Base-by-base conservation (phyloP, 2,888 invertebrate genomes). In the Habroteleia sp. region DNA sequence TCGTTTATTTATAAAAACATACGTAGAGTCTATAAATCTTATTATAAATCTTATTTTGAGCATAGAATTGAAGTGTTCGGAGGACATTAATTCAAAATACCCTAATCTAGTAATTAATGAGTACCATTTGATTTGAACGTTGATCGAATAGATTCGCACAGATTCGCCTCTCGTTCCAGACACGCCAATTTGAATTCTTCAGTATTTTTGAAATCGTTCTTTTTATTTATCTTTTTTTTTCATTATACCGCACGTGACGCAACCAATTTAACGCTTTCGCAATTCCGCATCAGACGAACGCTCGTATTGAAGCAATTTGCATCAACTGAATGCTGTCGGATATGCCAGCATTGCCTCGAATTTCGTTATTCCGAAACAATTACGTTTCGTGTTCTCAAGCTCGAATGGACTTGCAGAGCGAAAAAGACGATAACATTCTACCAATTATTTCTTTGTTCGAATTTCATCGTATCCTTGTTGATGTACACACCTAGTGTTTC, bases 331-430 rank as follows among this genome's bases (percentile, higher is more conserved):
- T 54, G 60, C 74, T 72, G 72, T 60, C 63, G 72, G 69, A 44
- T 65, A 65, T 56, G 56, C 52, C 50, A 13, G 50, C 66, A 31
- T 56, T 66, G 69, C 65, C 68, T 77, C 74, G 72, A 71, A 77
- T 77, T 74, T 72, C 72, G 77, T 65, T 77, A 75, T 69, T 56
- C 68, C 33, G 50, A 69, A 72, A 68, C 69, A 77, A 75, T 75
- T 75, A 75, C 73, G 65, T 48, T 23, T 56, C 63, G 54, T 50
- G 71, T 63, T 62, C 54, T 72, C 52, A 29, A 41, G 54, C 58
- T 27, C 58, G 50, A 69, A 69, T 65, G 65, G 46, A 54, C 63
- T 58, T 27, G 60, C 58, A 16, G 44, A 54, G 60, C 60, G n/a
- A n/a, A 17, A 75, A 75, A 66, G 75, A 71, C 60, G 75, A 65